Percentiles rank a stretch among this genome's conserved stretches.
Evolutionary conservation across 2,113 vertebrate species (phyloP).

Genomic region (Ammodytes dubius): DNA sequence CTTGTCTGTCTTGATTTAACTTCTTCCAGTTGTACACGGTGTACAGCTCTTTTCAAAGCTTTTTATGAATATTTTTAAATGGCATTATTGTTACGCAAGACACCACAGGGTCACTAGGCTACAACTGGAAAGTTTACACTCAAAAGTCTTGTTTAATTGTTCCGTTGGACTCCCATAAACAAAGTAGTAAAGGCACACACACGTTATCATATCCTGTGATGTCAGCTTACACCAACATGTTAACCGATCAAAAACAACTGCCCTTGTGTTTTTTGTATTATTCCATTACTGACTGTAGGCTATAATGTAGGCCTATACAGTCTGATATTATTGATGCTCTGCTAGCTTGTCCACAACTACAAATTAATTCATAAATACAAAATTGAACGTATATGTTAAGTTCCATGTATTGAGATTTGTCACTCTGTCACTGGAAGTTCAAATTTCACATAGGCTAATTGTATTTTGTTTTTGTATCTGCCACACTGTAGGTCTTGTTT

Average conservation of each 20-base stretch:
- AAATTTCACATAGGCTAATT: neutral
- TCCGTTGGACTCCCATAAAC: neutral
- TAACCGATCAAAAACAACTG: neutral
- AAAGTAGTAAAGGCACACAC: neutral
- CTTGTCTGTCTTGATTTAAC: neutral
- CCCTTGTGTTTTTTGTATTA: neutral
- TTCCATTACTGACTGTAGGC: neutral
- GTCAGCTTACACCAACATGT: neutral
- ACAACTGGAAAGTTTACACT: neutral
- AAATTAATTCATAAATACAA: neutral
- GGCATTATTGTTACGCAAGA: neutral
- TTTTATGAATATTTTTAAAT: neutral
- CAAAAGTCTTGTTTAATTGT: constrained; percentile 6
- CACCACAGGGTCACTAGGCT: neutral
- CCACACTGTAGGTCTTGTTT: neutral
- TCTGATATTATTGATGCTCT: neutral
- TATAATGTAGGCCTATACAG: neutral
- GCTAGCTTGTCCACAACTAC: neutral
- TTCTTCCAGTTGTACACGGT: neutral
- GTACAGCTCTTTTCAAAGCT: neutral
- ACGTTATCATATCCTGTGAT: neutral
- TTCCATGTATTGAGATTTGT: neutral
- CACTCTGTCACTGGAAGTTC: neutral
- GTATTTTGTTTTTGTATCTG: neutral
- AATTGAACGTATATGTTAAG: neutral